Percentiles rank a stretch among this genome's conserved stretches.
These are phyloP conservation scores for Oligia strigilis DNA, from an alignment of 2,888 invertebrate genomes.

Conservation along the genomic window DNA sequence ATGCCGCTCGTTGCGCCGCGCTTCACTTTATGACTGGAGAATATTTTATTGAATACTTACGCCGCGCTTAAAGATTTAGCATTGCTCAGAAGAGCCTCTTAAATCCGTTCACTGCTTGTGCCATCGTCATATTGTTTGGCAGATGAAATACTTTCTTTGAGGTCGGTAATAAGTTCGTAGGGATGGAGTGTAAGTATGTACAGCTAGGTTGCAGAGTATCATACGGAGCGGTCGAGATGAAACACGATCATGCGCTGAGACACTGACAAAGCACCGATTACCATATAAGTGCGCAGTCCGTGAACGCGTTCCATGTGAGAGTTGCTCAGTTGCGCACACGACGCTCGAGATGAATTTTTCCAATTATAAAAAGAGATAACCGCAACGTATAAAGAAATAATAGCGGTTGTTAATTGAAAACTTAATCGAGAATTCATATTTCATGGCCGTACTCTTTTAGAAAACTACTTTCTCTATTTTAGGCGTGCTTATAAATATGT, in stretches of 20 bases:
- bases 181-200: constrained; percentile 20
- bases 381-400: constrained; percentile 75
- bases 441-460: constrained; percentile 66
- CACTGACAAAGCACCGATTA: constrained; percentile 77
- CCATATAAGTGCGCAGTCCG: constrained; percentile 75
- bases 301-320: constrained; percentile 67
- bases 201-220: constrained; percentile 40
- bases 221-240: constrained; percentile 64
- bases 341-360: constrained; percentile 73
- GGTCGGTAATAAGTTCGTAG: constrained; percentile 46
- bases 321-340: constrained; percentile 65
- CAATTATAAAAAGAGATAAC: constrained; percentile 77
- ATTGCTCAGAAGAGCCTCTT: constrained; percentile 74
- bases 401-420: constrained; percentile 74
- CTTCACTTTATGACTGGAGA: constrained; percentile 81
- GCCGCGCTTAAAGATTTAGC: constrained; percentile 77
- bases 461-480: constrained; percentile 69
- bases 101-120: constrained; percentile 77
- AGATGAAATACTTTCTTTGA: constrained; percentile 76
- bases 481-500: constrained; percentile 61
- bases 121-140: constrained; percentile 78
- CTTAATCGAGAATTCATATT: constrained; percentile 73
- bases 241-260: constrained; percentile 69
- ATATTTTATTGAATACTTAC: constrained; percentile 89
- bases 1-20: constrained; percentile 79